Base-by-base conservation (phyloP, 2,888 invertebrate species). In the Eupeodes latifasciatus region DNA sequence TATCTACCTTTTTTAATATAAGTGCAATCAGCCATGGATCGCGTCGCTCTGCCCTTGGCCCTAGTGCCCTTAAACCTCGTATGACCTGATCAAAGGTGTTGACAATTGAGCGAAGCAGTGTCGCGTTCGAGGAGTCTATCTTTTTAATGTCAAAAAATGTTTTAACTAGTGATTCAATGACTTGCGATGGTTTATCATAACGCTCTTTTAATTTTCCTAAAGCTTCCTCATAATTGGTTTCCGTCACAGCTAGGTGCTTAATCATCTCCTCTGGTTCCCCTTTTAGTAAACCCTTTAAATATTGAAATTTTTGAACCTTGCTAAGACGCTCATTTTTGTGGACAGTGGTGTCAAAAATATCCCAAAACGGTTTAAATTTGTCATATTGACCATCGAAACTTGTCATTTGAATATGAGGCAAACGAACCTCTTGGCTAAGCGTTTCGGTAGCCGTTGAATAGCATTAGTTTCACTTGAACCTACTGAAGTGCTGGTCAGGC, bases 201-300 rank as follows among this genome's bases (percentile, higher is more conserved):
- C 55, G 1, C 5, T 19, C 10, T 47, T 74, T 14, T 36, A 79
- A 34, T 59, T 84, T 84, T 44, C 40, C 44, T 5, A 47, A 47
- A 11, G 69, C 80, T 19, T 80, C 84, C 0, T 4, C 44, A 71
- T 85, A 85, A 19, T 85, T 85, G 49, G 55, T 47, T 69, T 85
- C 78, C 2, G 79, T 79, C 53, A 84, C 79, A 59, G 67, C 34
- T 19, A 74, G 67, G 44, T 84, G 79, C 44, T 62, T 36, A 19
- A 84, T 84, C 49, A 84, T 72, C 19, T 19, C 19, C 19, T 19
- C 19, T 19, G 19, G 19, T 16, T 78, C 78, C 49, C 53, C 67
- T 51, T 83, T 83, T 16, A 78, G 55, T 11, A 83, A 57, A 12
- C 78, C 78, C 19, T 83, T 83, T 36, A 36, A 36, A 36, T 36